phyloP scores from a whole-genome alignment of 2,888 invertebrate genomes.

The Melieria picta region DNA sequence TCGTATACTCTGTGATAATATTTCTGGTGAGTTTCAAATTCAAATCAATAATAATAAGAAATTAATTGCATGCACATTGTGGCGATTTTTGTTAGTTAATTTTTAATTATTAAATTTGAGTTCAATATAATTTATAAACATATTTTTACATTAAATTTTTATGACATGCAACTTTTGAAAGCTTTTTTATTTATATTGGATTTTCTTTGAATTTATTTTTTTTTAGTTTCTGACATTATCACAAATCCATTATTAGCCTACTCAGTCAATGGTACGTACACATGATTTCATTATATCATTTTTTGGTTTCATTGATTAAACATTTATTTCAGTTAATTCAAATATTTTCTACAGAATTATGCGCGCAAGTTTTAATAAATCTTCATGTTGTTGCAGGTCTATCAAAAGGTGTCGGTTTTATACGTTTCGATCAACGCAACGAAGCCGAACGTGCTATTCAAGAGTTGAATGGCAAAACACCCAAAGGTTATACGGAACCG shows the following conservation, averaged over 20 bases:
- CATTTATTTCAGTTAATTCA: background rate
- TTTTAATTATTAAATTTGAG: too few relatives aligned
- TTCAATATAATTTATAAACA: too few relatives aligned
- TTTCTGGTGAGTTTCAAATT: slow-evolving; percentile 59
- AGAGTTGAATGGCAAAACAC: slow-evolving; percentile 89
- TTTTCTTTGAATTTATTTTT: slow-evolving; percentile 26
- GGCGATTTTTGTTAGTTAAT: too few relatives aligned
- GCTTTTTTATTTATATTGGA: slow-evolving; percentile 9
- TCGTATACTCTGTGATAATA: slow-evolving; percentile 94
- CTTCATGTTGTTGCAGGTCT: slow-evolving; percentile 71
- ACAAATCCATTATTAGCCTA: slow-evolving; percentile 40
- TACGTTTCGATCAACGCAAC: slow-evolving; percentile 90
- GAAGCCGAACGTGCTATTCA: slow-evolving; percentile 93
- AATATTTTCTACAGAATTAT: background rate
- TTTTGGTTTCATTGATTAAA: slow-evolving; percentile 18
- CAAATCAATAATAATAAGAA: background rate
- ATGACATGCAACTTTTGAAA: background rate
- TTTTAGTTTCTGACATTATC: slow-evolving; percentile 44
- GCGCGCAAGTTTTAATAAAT: slow-evolving; percentile 3
- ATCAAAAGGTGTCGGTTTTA: slow-evolving; percentile 94
- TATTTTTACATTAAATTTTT: background rate
- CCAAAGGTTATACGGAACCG: slow-evolving; percentile 87
- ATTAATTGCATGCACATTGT: background rate
- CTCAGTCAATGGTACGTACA: slow-evolving; percentile 33
- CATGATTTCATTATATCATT: background rate